A percentile compares a stretch with the other conserved stretches of the same genome.
phyloP scores from a whole-genome alignment of 2,888 invertebrate species.

The Agrochola circellaris region DNA sequence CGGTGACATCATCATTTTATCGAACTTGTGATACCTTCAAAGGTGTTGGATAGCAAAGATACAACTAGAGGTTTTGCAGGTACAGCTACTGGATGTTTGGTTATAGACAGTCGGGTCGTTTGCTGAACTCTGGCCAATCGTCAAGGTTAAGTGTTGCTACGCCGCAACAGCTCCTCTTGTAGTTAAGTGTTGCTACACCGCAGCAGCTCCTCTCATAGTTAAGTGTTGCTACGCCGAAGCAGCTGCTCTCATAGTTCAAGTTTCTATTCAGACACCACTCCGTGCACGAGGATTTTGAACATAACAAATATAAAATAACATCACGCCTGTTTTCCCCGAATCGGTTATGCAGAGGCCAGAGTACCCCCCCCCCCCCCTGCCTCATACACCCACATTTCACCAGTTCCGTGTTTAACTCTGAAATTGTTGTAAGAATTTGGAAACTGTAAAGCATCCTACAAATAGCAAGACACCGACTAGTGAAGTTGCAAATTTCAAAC shows the following conservation, averaged over 20 bases:
- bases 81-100: background rate
- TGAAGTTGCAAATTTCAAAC: background rate
- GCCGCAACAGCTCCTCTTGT: background rate
- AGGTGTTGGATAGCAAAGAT: background rate
- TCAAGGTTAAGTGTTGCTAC: background rate
- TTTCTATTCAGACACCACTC: background rate
- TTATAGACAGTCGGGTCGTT: background rate
- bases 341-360: background rate
- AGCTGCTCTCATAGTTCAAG: background rate
- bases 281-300: background rate
- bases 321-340: background rate
- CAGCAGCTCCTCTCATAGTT: no score
- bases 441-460: background rate
- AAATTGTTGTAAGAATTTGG: background rate
- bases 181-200: background rate
- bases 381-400: background rate
- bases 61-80: background rate
- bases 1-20: slow-evolving; percentile 42
- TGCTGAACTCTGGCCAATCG: background rate
- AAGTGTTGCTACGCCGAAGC: background rate
- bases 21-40: background rate
- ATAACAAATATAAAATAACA: background rate
- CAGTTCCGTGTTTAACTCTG: background rate
- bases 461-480: background rate
- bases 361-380: background rate